phyloP scores from a whole-genome alignment of 92 coral and sea anemone species.

The Nematostella vectensis region DNA sequence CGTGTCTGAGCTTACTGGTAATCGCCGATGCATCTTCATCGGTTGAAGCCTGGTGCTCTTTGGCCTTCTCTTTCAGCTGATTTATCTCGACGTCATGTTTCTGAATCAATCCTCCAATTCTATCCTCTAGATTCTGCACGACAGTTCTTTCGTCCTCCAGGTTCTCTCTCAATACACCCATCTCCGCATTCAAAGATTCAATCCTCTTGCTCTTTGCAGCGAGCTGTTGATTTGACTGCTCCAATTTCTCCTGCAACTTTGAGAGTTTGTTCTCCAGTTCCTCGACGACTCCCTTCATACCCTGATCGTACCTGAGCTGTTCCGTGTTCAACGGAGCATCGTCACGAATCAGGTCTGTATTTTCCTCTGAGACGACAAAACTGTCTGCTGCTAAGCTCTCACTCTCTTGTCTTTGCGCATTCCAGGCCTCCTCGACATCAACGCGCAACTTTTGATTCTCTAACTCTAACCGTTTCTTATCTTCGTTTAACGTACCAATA shows the following conservation, averaged over 20 bases:
- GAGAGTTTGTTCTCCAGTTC: slow-evolving; percentile 27
- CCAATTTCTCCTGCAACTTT: slow-evolving; percentile 32
- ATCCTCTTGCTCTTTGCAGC: slow-evolving; percentile 31
- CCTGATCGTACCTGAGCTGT: slow-evolving; percentile 35
- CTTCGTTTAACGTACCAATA: slow-evolving; percentile 30
- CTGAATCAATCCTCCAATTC: slow-evolving; percentile 26
- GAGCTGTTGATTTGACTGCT: slow-evolving; percentile 24
- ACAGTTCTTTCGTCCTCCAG: slow-evolving; percentile 56
- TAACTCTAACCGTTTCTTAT: slow-evolving; percentile 23
- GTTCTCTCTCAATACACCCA: slow-evolving; percentile 55
- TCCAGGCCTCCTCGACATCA: slow-evolving; percentile 33
- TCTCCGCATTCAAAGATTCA: slow-evolving; percentile 57
- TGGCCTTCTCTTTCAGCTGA: slow-evolving; percentile 13
- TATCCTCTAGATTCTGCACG: slow-evolving; percentile 42
- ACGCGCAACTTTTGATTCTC: slow-evolving; percentile 53
- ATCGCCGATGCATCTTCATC: slow-evolving; percentile 18
- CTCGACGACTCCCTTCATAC: slow-evolving; percentile 34
- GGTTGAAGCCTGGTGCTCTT: slow-evolving; percentile 21
- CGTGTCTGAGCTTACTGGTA: slow-evolving; percentile 35
- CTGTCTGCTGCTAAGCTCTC: slow-evolving; percentile 21
- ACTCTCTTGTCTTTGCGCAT: slow-evolving; percentile 20
- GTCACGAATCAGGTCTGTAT: slow-evolving; percentile 29
- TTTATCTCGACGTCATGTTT: slow-evolving; percentile 37
- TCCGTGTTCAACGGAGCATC: slow-evolving; percentile 17
- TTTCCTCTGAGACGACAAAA: slow-evolving; percentile 26